Evolutionary conservation across 2,113 vertebrate genomes (phyloP).

Genomic region (Cryptotis parvus): DNA sequence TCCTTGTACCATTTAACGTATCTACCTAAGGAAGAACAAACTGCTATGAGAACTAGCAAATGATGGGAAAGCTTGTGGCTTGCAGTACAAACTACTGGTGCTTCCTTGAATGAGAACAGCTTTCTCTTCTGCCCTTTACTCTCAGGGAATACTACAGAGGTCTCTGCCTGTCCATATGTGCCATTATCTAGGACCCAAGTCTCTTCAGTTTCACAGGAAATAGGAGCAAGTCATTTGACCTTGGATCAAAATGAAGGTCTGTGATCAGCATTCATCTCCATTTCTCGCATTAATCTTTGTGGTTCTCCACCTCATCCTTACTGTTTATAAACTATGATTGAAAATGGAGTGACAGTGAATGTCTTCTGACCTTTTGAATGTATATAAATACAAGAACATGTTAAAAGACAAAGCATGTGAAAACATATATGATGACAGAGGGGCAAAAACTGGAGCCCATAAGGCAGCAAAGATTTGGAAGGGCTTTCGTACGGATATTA

Average conservation of each 20-base stretch:
- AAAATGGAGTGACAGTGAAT: not conserved
- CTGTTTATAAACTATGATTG: not conserved
- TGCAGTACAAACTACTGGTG: not conserved
- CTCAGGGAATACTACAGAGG: not conserved
- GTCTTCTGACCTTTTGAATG: not conserved
- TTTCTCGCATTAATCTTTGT: slow-evolving; percentile 7
- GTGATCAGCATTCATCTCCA: slow-evolving; percentile 10
- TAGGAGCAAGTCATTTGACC: not conserved
- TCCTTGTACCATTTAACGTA: too few species aligned
- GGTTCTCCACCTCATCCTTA: not conserved
- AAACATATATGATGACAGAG: not conserved
- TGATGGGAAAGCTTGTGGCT: not conserved
- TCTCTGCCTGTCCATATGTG: not conserved
- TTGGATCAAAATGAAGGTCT: slow-evolving; percentile 6
- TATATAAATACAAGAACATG: slow-evolving; percentile 19
- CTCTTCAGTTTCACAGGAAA: not conserved
- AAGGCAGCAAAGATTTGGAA: slow-evolving; percentile 8
- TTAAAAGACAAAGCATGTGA: not conserved
- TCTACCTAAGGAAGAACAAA: not conserved
- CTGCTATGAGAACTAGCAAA: not conserved
- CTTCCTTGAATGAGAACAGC: not conserved
- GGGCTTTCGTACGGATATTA: not conserved
- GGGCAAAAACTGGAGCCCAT: not conserved
- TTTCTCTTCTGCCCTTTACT: not conserved
- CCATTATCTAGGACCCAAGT: not conserved